Evolutionary conservation across 2,797 vertebrate species (phyloP), one percentile per base, ranked within the genome.

Genomic region (Lagocephalus sceleratus): DNA sequence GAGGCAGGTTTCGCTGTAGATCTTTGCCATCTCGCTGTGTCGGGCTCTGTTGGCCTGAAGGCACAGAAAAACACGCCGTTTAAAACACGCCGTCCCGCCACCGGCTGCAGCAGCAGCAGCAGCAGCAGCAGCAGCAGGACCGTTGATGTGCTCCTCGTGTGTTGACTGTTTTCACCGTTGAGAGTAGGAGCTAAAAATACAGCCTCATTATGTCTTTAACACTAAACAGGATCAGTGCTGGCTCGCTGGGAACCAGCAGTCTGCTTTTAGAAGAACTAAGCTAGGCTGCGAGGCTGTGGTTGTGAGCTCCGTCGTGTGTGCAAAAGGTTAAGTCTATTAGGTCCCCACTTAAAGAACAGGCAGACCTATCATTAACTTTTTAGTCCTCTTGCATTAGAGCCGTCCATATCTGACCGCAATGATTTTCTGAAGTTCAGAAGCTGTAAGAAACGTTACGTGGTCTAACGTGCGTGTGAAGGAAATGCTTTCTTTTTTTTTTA

Each of bases 1-100:
- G 44, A 90, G 89, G 23, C 93, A 92, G 42, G 81, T 87, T 20
- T 92, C 90, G 21, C 92, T 93, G 81, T 85, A 80, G 61, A 87
- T 71, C 66, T 85, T 87, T 1, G 88, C 89, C 91, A 92, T 92
- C 64, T 60, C 73, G 67, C 38, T 20, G 56, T 42, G 20, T 74
- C 25, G 15, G 49, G 58, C 60, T 70, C 60, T 57, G 55, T 14
- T 9, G 47, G 47, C 67, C 71, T 75, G 3, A 72, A 1, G 61
- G 68, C 75, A 84, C 87, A 81, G 69, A 82, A 70, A 85, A 59
- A 63, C 53, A 77, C 10, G 1, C 41, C n/a, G 23, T 32, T 42
- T 39, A 26, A 54, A 44, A 32, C 6, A 3, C 3, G 3, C 1
- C 0, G 8, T 48, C 23, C 23, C 8, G 16, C 40, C 45, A 21